Evolutionary conservation across 1,140 invertebrate genomes (phyloP), one percentile per base, ranked within the genome.

Genomic region (Pomacea maculata): DNA sequence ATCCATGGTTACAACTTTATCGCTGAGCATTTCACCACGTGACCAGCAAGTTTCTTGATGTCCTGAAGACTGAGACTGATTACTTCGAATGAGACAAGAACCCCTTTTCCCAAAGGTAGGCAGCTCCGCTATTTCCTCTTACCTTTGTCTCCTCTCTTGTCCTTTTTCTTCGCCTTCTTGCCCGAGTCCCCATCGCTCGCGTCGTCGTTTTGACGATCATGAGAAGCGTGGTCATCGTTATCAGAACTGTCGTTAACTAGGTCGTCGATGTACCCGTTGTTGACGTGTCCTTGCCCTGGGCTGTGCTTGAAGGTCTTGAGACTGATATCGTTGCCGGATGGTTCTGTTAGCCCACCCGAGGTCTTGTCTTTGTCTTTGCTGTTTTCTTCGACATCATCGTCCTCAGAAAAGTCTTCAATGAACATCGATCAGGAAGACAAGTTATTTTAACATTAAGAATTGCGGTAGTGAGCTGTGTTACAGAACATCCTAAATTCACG

Each of bases 341-440:
- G 70, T n/a, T 29, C 55, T 17, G 77, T 11, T 34, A 12, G 17
- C 19, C 45, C 45, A 17, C 70, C 77, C 7, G 77, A 70, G 65
- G 70, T 34, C 17, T 29, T 70, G 29, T 55, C 54, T 25, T 34
- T 70, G 12, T 67, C 11, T 68, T n/a, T 21, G 67, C 15, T 34
- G 34, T 9, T 57, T 19, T 71, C 52, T 15, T 55, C 25, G 17
- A 55, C 21, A 4, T 70, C 67, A 21, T 78, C 77, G 9, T n/a
- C 77, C 7, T 78, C 77, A 10, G 77, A 78, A 6, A 78, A 15
- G 29, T 78, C 77, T 78, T 54, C 10, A 25, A 25, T 11, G 12
- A n/a, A 70, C 17, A n/a, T 65, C 17, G 17, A n/a, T 25, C 8
- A 61, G n/a, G 14, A 5, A 10, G 17, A 25, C 29, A 52, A 19